These are phyloP conservation scores for Leptestheria dahalacensis DNA, from an alignment of 1,140 invertebrate genomes.

Conservation along the genomic window DNA sequence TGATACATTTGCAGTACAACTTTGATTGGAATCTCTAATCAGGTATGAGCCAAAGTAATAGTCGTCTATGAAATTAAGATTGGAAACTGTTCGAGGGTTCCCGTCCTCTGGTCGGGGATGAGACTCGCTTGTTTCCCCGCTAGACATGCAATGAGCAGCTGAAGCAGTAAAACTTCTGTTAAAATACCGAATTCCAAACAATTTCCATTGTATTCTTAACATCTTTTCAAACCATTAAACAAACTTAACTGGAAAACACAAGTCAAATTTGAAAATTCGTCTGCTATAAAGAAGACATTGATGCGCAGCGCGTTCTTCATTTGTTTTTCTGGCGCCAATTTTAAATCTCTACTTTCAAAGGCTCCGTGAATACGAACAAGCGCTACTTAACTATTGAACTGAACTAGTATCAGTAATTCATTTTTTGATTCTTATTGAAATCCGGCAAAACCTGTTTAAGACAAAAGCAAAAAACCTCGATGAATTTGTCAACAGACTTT, in stretches of 20 bases:
- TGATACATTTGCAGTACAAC: background rate
- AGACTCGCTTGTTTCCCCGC: too few relatives aligned
- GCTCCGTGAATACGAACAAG: background rate
- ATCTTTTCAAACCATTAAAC: background rate
- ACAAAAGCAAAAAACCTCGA: too few relatives aligned
- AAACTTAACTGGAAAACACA: background rate
- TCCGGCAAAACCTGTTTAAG: too few relatives aligned
- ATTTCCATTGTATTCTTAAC: too few relatives aligned
- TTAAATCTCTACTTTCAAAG: background rate
- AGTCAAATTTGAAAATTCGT: background rate
- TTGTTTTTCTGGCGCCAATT: background rate
- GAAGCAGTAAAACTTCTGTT: too few relatives aligned
- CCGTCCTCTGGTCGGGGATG: background rate
- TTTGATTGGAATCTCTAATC: background rate
- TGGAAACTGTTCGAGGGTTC: background rate
- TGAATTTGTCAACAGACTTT: too few relatives aligned
- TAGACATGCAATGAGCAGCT: background rate
- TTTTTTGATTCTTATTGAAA: too few relatives aligned
- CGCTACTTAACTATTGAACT: background rate
- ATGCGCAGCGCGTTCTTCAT: background rate
- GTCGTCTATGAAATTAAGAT: background rate
- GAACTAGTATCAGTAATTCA: too few relatives aligned
- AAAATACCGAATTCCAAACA: too few relatives aligned
- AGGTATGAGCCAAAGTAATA: background rate
- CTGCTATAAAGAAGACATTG: background rate